phyloP scores from a whole-genome alignment of 2,888 invertebrate species.

The Sceliomorpha sp. region DNA sequence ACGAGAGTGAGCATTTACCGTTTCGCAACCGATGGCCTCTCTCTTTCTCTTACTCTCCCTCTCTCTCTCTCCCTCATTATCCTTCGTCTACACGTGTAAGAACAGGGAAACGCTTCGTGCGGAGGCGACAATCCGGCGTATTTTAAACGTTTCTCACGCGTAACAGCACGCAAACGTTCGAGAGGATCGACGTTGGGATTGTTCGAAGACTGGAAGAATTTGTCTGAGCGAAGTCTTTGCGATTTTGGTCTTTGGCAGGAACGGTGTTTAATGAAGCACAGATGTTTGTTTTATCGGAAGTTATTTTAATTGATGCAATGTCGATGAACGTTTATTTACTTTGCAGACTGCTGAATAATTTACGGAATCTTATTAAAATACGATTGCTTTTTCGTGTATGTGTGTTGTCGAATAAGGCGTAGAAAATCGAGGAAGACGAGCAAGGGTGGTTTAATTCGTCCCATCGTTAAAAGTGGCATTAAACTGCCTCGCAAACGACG shows the following conservation, averaged over 20 bases:
- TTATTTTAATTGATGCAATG: too few species aligned
- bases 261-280: too few species aligned
- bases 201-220: constrained; percentile 32
- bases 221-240: constrained; percentile 2
- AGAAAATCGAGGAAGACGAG: constrained; percentile 43
- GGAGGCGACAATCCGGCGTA: constrained; percentile 42
- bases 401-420: constrained; percentile 31
- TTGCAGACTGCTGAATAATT: too few species aligned
- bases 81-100: constrained; percentile 24
- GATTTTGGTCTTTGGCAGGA: not conserved
- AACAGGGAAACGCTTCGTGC: constrained; percentile 31
- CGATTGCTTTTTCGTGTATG: too few species aligned
- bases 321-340: too few species aligned
- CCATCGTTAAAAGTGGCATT: constrained; percentile 64
- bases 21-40: constrained; percentile 36
- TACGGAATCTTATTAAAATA: too few species aligned
- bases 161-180: constrained; percentile 28
- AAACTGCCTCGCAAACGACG: constrained; percentile 63
- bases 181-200: constrained; percentile 15
- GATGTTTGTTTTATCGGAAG: too few species aligned
- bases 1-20: constrained; percentile 27
- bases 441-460: constrained; percentile 66
- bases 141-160: constrained; percentile 35
- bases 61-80: constrained; percentile 14
- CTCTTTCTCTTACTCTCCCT: constrained; percentile 35